Base-by-base conservation (phyloP, 2,888 invertebrate species). In the Drosophila rellima region DNA sequence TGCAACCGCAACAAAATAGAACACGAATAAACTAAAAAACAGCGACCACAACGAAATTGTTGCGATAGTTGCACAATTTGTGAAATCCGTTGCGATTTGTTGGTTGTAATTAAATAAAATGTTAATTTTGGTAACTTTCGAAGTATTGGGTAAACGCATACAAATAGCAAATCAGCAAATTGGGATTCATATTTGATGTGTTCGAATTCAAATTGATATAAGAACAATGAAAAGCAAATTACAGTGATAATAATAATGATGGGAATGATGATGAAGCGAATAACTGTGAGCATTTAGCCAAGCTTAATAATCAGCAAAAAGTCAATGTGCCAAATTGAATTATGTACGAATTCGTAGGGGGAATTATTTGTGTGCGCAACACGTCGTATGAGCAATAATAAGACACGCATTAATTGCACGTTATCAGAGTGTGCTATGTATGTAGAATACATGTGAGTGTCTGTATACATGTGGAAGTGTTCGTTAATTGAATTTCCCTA, bases 371-470 rank as follows among this genome's bases (percentile, higher is more conserved):
- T 65, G 70, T 79, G 87, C 77, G 62, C 72, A 75, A 45, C 89
- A 71, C 56, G 79, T 68, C 89, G 79, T 73, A 88, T 79, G 47
- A 65, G 88, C 70, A 84, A 77, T 89, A 81, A 74, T 87, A 81
- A 64, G 68, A 66, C 76, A 72, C 68, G 70, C 71, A 67, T 75
- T 81, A 66, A 69, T 70, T 79, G 68, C 62, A 72, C 74, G 52
- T 23, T 68, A 51, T 72, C 57, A 66, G 31, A 40, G 13, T 51
- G 33, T 18, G 3, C 26, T 26, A 8, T 23, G 33, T n/a, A 37
- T 13, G 42, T 8, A 15, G 23, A 26, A n/a, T 35, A n/a, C 5
- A 35, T 5, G n/a, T n/a, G 5, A 35, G 31, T 7, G 18, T 26
- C 37, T 47, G 20, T 35, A 7, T 5, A 8, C 20, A 10, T 55